Conservation (phyloP, 2,888 invertebrate genomes). For the Amphipyra berbera region DNA sequence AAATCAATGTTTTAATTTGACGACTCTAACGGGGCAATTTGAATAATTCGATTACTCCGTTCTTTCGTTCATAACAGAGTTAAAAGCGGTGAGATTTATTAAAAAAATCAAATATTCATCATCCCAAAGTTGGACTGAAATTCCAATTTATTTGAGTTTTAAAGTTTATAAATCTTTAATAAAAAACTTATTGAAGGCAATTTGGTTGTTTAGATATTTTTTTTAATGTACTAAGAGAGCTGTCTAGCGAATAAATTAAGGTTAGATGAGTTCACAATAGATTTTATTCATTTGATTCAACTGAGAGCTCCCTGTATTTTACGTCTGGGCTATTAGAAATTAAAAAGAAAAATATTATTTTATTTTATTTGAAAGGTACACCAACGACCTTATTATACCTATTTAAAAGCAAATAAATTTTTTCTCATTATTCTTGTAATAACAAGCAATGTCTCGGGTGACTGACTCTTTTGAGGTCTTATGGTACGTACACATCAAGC, state of each 20-base stretch:
- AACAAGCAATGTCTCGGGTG: too few species aligned
- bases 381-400: too few species aligned
- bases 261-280: slow-evolving; percentile 16
- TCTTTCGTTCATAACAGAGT: slow-evolving; percentile 74
- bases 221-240: slow-evolving; percentile 1
- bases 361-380: too few species aligned
- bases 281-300: slow-evolving; percentile 23
- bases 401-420: slow-evolving; percentile 13
- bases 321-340: slow-evolving; percentile 13
- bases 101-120: slow-evolving; percentile 76
- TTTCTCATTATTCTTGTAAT: slow-evolving; percentile 5
- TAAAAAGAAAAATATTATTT: slow-evolving; percentile 5
- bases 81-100: slow-evolving; percentile 69
- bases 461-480: too few species aligned
- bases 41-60: slow-evolving; percentile 79
- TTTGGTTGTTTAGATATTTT: slow-evolving; percentile 38
- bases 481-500: too few species aligned
- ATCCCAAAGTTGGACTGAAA: slow-evolving; percentile 51
- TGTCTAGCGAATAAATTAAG: slow-evolving; percentile 2
- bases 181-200: slow-evolving; percentile 42
- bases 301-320: slow-evolving; percentile 25
- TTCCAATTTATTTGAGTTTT: slow-evolving; percentile 54
- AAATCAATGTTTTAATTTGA: slow-evolving; percentile 79
- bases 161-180: slow-evolving; percentile 38
- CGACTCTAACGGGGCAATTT: slow-evolving; percentile 78